Base-by-base conservation (phyloP, 2,888 invertebrate species). In the Nomada fabriciana region DNA sequence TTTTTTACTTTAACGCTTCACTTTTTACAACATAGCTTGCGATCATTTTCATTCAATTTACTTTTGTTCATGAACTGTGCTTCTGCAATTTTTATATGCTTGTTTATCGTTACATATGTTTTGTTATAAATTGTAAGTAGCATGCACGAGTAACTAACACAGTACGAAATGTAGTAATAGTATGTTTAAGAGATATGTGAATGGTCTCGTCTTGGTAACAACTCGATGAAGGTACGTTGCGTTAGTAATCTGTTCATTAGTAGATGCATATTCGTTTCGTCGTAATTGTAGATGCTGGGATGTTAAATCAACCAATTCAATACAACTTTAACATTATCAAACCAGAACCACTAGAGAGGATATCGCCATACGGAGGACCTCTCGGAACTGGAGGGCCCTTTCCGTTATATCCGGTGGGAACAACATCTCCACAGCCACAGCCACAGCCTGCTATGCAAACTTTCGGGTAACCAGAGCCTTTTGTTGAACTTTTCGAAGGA, bases 301-400 rank as follows among this genome's bases (percentile, higher is more conserved):
- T 87, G 43, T 77, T 88, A 60, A 88, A 89, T 75, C 89, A 86
- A 81, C 72, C 88, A 13, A 83, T 89, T 53, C 87, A 87, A 25
- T 91, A 89, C 79, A 89, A 88, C 76, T 90, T 90, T 77, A 91
- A 91, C 63, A 84, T 91, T 43, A 80, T 92, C 29, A 93, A 93
- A 80, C 82, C 91, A 20, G 92, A 92, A 64, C 91, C 92, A 42
- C 67, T 81, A 23, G 92, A 90, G 5, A 88, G 84, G 61, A 73
- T 88, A 76, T 74, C 90, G 2, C 79, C 88, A 1, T 90, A 85
- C 20, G 89, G 88, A 18, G 82, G 82, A 67, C 59, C 81, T 4
- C 64, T 84, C 1, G 77, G 76, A n/a, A 52, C 80, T 25, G 86
- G 82, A 64, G 83, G 86, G 50, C 80, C 87, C 18, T 89, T 89